Evolutionary conservation across 1,140 invertebrate species (phyloP), one percentile per base, ranked within the genome.

Genomic region (Eupeodes corollae): DNA sequence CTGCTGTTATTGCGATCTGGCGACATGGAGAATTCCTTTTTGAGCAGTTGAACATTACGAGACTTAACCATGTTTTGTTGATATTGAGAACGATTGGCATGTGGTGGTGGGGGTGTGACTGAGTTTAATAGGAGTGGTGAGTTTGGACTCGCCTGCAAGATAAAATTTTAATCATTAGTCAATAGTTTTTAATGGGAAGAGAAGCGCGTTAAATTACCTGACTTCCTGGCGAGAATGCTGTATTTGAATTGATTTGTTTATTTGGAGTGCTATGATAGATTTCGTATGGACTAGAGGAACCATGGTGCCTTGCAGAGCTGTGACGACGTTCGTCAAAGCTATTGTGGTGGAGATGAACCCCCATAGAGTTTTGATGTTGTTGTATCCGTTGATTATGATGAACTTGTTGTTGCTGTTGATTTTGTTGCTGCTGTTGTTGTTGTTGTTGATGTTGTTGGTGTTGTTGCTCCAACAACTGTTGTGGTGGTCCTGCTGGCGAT

Each of bases 51-150:
- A 58, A 63, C 65, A 39, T 66, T 66, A 38, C 63, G 60, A 31
- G 62, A 65, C 42, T 65, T 58, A 65, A 76, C 53, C 70, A 58
- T 43, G 67, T 51, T 61, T 54, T 72, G 69, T 49, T 72, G 72
- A 60, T 79, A 72, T 50, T 79, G 77, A 3, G 75, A 75, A 9
- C 31, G 79, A 74, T 34, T 78, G 75, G 59, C 78, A 73, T 46
- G 78, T 67, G 54, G 72, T 55, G 51, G 71, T 61, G 31, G 63
- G 43, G 61, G 56, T 26, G 63, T 54, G 39, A 47, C 46, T 46
- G 49, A 56, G 48, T 50, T 54, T 35, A 48, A 49, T 16, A 58
- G 58, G 48, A 57, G 43, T 19, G 64, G 65, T 39, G 66, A 61
- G 48, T 61, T 59, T 21, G 56, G 71, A 34, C 16, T 52, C 14